Evolutionary conservation across 2,797 vertebrate genomes (phyloP).

Genomic region (Anguilla anguilla): DNA sequence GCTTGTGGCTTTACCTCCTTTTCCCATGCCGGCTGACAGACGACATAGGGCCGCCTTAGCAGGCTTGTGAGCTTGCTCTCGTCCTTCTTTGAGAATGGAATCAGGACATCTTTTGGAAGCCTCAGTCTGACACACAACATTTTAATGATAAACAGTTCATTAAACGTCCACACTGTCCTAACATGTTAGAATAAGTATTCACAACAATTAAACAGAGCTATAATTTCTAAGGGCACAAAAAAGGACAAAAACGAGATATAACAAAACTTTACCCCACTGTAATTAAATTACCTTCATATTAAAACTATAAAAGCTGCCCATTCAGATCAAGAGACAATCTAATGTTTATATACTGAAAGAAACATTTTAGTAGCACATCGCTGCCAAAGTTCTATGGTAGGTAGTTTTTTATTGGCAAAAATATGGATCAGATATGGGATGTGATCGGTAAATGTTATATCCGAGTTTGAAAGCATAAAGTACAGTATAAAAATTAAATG

Average conservation of each 20-base stretch:
- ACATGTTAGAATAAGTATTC: neutral
- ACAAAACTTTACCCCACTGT: neutral
- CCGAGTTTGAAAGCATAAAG: neutral
- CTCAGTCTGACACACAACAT: slow-evolving; percentile 72
- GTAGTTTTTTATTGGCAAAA: neutral
- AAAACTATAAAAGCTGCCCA: neutral
- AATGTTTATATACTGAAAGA: neutral
- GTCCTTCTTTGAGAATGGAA: slow-evolving; percentile 84
- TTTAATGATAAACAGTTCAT: neutral
- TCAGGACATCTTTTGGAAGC: slow-evolving; percentile 76
- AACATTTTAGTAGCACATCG: neutral
- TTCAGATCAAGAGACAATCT: neutral
- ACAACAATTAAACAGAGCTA: neutral
- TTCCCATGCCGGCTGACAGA: slow-evolving; percentile 82
- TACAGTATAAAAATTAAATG: neutral
- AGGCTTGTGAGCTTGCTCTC: slow-evolving; percentile 84
- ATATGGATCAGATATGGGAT: neutral
- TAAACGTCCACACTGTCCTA: slow-evolving; percentile 21
- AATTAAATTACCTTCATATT: neutral
- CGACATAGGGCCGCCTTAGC: slow-evolving; percentile 82
- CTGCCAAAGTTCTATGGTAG: neutral
- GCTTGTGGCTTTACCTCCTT: slow-evolving; percentile 76
- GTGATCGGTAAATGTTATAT: neutral
- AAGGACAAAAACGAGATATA: neutral
- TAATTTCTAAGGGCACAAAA: neutral